Evolutionary conservation across 2,797 vertebrate species (phyloP).

Genomic region (Synanceia verrucosa): DNA sequence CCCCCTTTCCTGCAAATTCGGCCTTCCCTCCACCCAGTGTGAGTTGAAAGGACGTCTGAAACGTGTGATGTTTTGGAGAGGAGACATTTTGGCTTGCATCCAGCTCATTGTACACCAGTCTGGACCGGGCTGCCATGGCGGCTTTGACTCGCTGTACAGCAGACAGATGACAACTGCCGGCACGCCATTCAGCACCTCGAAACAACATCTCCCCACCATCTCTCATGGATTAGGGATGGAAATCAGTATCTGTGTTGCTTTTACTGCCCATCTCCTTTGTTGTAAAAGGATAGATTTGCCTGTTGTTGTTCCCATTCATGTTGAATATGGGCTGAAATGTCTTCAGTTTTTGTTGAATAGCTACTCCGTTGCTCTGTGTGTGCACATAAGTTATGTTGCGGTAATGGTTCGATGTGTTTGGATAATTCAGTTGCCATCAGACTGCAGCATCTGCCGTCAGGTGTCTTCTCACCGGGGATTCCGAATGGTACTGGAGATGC

Average conservation of each 20-base stretch:
- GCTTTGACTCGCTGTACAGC: constrained; percentile 66
- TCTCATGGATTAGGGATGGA: constrained; percentile 69
- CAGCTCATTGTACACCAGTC: constrained; percentile 80
- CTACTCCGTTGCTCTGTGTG: neutral
- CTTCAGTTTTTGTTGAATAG: constrained; percentile 17
- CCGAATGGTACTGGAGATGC: constrained; percentile 73
- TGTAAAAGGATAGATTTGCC: constrained; percentile 36
- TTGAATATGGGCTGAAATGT: constrained; percentile 7
- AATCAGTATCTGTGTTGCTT: constrained; percentile 49
- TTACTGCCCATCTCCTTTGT: constrained; percentile 47
- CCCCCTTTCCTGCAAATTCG: constrained; percentile 6
- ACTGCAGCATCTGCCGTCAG: constrained; percentile 83
- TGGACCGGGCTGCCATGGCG: constrained; percentile 71
- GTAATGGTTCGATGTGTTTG: constrained; percentile 71
- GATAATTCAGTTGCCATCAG: constrained; percentile 77
- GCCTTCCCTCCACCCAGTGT: constrained; percentile 37
- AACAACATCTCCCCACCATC: constrained; percentile 58
- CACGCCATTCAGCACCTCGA: constrained; percentile 56
- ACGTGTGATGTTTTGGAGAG: constrained; percentile 73
- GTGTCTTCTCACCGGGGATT: constrained; percentile 81
- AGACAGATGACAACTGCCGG: constrained; percentile 71
- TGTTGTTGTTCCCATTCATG: constrained; percentile 33
- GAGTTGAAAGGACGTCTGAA: constrained; percentile 71
- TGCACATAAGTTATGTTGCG: constrained; percentile 8
- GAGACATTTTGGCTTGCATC: constrained; percentile 81